Base-by-base conservation (phyloP, 2,797 vertebrate genomes). In the Tenualosa thibaudeaui region DNA sequence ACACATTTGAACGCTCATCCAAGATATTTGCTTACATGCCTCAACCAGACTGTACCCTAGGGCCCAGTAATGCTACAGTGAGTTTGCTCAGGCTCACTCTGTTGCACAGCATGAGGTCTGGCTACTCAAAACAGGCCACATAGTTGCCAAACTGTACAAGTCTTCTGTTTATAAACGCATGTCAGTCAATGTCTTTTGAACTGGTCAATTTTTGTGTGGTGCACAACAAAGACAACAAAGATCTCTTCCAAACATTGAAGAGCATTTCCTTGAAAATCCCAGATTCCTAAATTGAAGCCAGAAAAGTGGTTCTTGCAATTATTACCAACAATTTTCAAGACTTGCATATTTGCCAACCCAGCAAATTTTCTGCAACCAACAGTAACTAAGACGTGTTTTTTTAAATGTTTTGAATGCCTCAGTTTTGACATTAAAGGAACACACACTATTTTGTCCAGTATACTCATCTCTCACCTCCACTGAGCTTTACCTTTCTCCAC, bases 211-310 rank as follows among this genome's bases (percentile, higher is more conserved):
- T 43, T 46, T 1, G 54, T 78, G 37, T 8, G 37, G 71, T 78
- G 37, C 71, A 22, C 19, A n/a, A n/a, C n/a, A n/a, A n/a, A 7
- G 71, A 89, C 84, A 85, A 85, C 86, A 86, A 81, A 24, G 84
- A 82, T 51, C 65, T 75, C 75, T 54, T 87, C 85, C 84, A 81
- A 86, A 81, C 83, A 53, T 88, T 86, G 68, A 88, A 87, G 85
- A 88, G 85, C 84, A 88, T 90, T 91, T 89, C 86, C 86, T 87
- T 88, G 87, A 82, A 88, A 90, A 92, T 87, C 37, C 89, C 88
- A 84, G 85, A 88, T 86, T 87, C 86, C 54, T 85, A 86, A 90
- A 88, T 85, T 17, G 86, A 90, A 81, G 89, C 87, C 87, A 92
- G 85, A 89, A 78, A 88, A 89, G 86, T 85, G 89, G 87, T 86